These are phyloP conservation scores for Felis chaus DNA, from an alignment of 2,113 vertebrate species.

Conservation along the genomic window DNA sequence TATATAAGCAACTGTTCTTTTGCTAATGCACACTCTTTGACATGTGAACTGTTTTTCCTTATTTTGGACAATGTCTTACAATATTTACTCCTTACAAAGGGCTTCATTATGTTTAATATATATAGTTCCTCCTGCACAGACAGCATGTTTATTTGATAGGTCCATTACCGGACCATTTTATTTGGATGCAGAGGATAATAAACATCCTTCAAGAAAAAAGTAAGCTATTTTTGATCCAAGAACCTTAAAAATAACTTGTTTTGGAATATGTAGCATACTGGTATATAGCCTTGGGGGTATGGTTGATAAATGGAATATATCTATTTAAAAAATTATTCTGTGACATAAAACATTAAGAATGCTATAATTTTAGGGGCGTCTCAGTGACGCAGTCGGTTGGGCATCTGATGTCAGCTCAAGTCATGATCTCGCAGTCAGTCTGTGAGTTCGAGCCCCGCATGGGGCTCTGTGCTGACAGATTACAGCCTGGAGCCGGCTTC, in stretches of 20 bases:
- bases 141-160: not conserved
- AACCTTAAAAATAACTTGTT: not conserved
- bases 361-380: not conserved
- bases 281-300: not conserved
- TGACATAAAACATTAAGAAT: not conserved
- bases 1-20: not conserved
- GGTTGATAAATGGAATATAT: not conserved
- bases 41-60: not conserved
- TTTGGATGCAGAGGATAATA: not conserved
- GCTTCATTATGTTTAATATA: not conserved
- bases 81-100: not conserved
- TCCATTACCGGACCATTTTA: not conserved
- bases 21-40: not conserved
- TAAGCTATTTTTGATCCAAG: not conserved
- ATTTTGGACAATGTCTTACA: not conserved
- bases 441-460: no score
- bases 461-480: no score
- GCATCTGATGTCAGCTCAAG: no score
- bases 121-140: not conserved
- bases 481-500: no score
- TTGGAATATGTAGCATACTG: accelerated
- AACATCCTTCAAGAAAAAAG: not conserved
- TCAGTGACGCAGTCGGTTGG: no score
- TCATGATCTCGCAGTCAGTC: no score
- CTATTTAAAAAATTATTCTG: slow-evolving; percentile 38